These are phyloP conservation scores for Sinocyclocheilus grahami DNA, from an alignment of 2,113 vertebrate species.

Conservation along the genomic window DNA sequence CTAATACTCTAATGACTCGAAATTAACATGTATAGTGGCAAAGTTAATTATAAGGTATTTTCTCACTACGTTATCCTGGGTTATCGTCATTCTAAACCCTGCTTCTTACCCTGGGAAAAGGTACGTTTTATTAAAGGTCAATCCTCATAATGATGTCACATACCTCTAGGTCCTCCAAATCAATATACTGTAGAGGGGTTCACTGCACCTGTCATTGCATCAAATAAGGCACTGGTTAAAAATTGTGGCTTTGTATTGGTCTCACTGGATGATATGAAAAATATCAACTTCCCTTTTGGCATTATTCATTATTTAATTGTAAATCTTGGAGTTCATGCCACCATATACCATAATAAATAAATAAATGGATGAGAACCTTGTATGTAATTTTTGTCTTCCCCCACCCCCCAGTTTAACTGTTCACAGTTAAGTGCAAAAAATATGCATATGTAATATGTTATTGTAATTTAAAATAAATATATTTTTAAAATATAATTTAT, in stretches of 20 bases:
- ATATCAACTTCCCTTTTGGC: conserved; percentile 58
- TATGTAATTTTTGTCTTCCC: background rate
- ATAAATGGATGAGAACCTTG: background rate
- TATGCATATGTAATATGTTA: too few relatives aligned
- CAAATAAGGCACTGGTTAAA: conserved; percentile 73
- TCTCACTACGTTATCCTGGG: background rate
- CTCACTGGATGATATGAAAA: conserved; percentile 67
- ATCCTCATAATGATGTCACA: conserved; percentile 80
- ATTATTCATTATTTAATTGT: conserved; percentile 57
- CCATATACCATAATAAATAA: conserved; percentile 43
- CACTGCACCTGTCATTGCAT: conserved; percentile 70
- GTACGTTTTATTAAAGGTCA: conserved; percentile 66
- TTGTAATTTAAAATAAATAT: too few relatives aligned
- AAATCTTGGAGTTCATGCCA: conserved; percentile 49
- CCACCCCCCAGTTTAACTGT: background rate
- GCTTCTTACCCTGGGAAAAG: background rate
- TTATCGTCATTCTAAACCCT: background rate
- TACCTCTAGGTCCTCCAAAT: conserved; percentile 77
- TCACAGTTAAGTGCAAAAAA: too few relatives aligned
- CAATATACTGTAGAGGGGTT: conserved; percentile 69
- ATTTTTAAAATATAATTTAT: too few relatives aligned
- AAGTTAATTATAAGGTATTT: background rate
- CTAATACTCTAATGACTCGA: too few relatives aligned
- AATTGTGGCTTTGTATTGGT: conserved; percentile 67
- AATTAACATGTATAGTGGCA: too few relatives aligned